Evolutionary conservation across 2,113 vertebrate genomes (phyloP).

Genomic region (Oreotrochilus melanogaster): DNA sequence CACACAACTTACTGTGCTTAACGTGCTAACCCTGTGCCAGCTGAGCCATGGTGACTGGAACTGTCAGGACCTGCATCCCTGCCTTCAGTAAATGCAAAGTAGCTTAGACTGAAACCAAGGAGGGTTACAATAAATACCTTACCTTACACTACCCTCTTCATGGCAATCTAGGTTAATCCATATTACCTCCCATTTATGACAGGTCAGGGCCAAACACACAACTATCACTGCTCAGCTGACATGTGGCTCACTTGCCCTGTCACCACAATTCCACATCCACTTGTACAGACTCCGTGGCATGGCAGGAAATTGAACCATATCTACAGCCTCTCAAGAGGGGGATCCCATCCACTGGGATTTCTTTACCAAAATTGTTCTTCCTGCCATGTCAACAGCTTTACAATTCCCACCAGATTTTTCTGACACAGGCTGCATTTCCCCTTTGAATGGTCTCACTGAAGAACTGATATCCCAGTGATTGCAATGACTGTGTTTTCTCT

Average conservation of each 20-base stretch:
- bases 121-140: background rate
- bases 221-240: background rate
- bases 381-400: background rate
- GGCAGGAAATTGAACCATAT: background rate
- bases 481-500: background rate
- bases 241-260: background rate
- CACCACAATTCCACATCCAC: background rate
- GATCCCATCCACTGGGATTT: background rate
- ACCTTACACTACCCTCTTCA: background rate
- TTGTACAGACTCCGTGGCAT: background rate
- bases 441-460: background rate
- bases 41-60: background rate
- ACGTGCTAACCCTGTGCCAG: slow-evolving; percentile 9
- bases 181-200: background rate
- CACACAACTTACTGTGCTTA: slow-evolving; percentile 15
- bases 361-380: background rate
- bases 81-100: slow-evolving; percentile 19
- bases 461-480: background rate
- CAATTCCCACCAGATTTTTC: background rate
- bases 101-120: background rate
- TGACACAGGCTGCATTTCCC: background rate
- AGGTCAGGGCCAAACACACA: background rate
- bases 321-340: background rate
- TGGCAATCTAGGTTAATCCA: background rate
- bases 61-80: background rate